These are phyloP conservation scores for Neotoma lepida DNA, from an alignment of 2,113 vertebrate species.

Conservation along the genomic window DNA sequence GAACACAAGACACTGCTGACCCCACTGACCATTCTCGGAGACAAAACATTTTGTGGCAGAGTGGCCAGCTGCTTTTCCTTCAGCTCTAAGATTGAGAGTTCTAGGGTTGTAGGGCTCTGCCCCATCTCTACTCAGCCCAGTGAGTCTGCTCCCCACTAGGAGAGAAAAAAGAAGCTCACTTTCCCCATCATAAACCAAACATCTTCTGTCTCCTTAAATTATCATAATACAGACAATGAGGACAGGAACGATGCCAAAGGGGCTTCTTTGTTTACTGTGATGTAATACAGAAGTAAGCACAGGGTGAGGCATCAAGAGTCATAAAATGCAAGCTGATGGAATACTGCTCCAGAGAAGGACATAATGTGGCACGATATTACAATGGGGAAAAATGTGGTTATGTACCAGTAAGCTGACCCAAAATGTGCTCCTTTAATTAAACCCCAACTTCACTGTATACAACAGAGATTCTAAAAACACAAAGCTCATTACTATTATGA, in stretches of 20 bases:
- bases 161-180: neutral
- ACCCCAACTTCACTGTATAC: neutral
- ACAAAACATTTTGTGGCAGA: neutral
- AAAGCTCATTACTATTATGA: neutral
- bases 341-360: neutral
- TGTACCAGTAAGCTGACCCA: neutral
- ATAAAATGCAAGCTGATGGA: neutral
- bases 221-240: neutral
- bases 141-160: neutral
- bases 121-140: neutral
- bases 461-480: neutral
- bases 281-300: neutral
- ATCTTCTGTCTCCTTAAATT: slow-evolving; percentile 25
- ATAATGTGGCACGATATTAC: neutral
- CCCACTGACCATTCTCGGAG: neutral
- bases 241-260: neutral
- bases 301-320: neutral
- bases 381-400: neutral
- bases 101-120: neutral
- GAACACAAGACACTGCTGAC: neutral
- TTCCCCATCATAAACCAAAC: neutral
- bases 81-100: neutral
- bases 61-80: neutral
- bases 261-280: neutral
- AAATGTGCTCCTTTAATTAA: neutral